Conservation (phyloP, 2,113 vertebrate genomes). For the Sigmodon hispidus region DNA sequence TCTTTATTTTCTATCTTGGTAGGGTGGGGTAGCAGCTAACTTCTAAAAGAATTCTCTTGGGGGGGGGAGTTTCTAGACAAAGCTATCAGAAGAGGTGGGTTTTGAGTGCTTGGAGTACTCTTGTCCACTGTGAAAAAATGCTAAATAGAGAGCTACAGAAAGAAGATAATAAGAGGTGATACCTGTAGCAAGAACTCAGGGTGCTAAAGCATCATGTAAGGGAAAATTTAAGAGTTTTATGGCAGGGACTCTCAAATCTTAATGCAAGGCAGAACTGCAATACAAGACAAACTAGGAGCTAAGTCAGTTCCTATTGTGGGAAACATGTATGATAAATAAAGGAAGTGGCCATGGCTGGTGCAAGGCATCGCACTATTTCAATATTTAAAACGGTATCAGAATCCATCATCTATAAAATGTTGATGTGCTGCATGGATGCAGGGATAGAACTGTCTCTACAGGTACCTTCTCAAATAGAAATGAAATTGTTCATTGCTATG, state of each 20-base stretch:
- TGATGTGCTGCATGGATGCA: neutral
- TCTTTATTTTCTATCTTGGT: neutral
- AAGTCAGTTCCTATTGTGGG: neutral
- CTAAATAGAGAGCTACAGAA: constrained; percentile 45
- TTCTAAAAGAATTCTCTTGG: constrained; percentile 32
- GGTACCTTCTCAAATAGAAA: constrained; percentile 39
- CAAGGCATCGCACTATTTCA: neutral
- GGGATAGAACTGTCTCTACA: neutral
- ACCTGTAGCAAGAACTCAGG: constrained; percentile 38
- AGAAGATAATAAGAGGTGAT: neutral
- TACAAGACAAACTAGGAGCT: constrained; percentile 66
- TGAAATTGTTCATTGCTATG: constrained; percentile 25
- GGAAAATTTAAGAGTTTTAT: constrained; percentile 68
- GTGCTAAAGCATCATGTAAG: constrained; percentile 45
- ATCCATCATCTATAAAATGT: neutral
- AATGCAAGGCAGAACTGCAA: constrained; percentile 48
- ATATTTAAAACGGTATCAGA: neutral
- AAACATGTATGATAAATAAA: constrained; percentile 44
- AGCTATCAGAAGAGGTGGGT: neutral
- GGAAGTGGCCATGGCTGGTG: neutral
- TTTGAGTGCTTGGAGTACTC: neutral
- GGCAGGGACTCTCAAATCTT: constrained; percentile 65
- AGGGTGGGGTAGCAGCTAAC: neutral
- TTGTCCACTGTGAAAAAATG: neutral
- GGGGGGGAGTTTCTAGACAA: neutral